Percentiles rank a stretch among this genome's conserved stretches.
These are phyloP conservation scores for Aramus guarauna DNA, from an alignment of 2,113 vertebrate species.

Conservation along the genomic window DNA sequence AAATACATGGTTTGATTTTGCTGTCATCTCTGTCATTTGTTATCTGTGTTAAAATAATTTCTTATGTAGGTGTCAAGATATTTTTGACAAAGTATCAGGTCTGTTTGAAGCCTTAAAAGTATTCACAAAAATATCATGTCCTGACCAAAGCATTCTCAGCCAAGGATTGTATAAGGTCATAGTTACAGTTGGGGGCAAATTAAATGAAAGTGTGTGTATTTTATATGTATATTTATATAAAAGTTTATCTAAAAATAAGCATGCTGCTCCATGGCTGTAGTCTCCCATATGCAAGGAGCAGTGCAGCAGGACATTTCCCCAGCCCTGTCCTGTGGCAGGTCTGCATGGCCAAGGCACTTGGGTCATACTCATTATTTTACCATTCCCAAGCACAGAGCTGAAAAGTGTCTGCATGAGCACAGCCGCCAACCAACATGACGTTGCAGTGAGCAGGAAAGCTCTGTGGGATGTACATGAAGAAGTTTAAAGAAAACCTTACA, in stretches of 20 bases:
- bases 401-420: background rate
- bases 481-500: background rate
- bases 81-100: background rate
- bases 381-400: background rate
- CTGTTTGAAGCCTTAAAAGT: background rate
- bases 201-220: fast-evolving
- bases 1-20: background rate
- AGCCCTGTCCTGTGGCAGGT: too few relatives aligned
- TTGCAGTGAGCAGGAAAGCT: background rate
- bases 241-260: background rate
- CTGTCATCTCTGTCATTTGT: background rate
- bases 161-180: background rate
- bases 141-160: background rate
- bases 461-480: background rate
- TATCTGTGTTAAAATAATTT: background rate
- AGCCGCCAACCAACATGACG: background rate
- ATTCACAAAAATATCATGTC: background rate
- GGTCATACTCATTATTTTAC: fast-evolving
- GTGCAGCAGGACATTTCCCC: background rate
- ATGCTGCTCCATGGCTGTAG: background rate
- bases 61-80: background rate
- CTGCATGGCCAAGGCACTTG: background rate
- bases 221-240: too few relatives aligned
- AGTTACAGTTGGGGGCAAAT: background rate
- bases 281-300: background rate